These are phyloP conservation scores for Bhutanitis thaidina DNA, from an alignment of 2,888 invertebrate species.

Conservation along the genomic window DNA sequence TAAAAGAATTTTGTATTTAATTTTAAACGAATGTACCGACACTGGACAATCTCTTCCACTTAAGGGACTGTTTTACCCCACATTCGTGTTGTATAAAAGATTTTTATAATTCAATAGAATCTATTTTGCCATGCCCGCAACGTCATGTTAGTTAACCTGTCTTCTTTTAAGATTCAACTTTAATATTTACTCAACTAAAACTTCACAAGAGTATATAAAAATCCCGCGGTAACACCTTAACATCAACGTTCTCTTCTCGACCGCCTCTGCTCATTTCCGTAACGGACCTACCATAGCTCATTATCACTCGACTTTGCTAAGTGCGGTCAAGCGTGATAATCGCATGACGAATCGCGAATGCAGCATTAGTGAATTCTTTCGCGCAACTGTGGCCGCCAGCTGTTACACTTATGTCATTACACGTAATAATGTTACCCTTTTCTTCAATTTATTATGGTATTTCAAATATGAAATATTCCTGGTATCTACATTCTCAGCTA, in stretches of 20 bases:
- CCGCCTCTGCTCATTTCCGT: conserved; percentile 16
- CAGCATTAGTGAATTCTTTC: conserved; percentile 24
- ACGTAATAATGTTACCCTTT: neutral
- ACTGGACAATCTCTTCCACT: too few species aligned
- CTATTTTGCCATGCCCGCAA: too few species aligned
- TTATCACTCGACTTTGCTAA: conserved; percentile 20
- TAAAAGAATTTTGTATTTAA: too few species aligned
- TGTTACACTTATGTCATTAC: conserved; percentile 7
- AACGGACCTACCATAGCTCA: conserved; percentile 17
- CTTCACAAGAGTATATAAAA: conserved; percentile 1
- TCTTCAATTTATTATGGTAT: neutral
- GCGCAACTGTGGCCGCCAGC: conserved; percentile 19
- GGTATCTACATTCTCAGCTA: too few species aligned
- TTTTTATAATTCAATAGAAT: too few species aligned
- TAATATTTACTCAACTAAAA: neutral
- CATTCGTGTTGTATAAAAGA: too few species aligned
- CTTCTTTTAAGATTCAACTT: neutral
- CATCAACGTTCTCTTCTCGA: conserved; percentile 1
- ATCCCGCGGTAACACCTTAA: neutral
- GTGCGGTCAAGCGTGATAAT: conserved; percentile 18
- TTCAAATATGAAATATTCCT: too few species aligned
- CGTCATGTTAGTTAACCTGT: too few species aligned
- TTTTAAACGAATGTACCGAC: too few species aligned
- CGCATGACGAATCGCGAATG: conserved; percentile 26
- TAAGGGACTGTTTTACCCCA: too few species aligned